Conservation (phyloP, 2,797 vertebrate species). For the Aulostomus chinensis region DNA sequence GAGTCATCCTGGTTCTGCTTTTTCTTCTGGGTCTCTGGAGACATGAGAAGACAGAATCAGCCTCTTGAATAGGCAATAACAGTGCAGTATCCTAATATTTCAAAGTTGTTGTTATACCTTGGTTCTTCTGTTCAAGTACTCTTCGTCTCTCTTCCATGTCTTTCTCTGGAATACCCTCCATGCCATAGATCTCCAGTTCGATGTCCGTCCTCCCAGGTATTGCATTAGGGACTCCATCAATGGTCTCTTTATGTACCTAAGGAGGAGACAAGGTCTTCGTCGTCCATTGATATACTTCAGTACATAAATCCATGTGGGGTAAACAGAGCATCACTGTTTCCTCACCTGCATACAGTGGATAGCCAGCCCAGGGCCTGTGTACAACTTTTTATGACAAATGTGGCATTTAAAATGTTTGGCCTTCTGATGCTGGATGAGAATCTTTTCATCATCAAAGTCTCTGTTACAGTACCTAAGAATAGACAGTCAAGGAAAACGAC, state of each 20-base stretch:
- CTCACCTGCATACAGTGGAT: slow-evolving; percentile 99
- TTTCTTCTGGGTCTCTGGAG: no score
- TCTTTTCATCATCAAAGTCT: slow-evolving; percentile 99
- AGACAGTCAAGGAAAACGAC: no score
- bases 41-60: no score
- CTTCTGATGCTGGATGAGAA: slow-evolving; percentile 99
- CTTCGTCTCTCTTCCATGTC: slow-evolving; percentile 96
- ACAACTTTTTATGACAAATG: slow-evolving; percentile 98
- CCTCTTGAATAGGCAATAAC: no score
- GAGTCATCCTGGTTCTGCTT: slow-evolving; percentile 94
- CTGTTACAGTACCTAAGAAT: slow-evolving; percentile 91
- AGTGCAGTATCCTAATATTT: no score
- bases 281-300: not conserved
- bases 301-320: no score
- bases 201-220: slow-evolving; percentile 97
- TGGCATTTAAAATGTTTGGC: slow-evolving; percentile 99
- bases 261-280: slow-evolving; percentile 16
- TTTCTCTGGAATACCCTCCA: slow-evolving; percentile 99
- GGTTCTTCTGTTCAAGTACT: slow-evolving; percentile 95
- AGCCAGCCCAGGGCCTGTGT: slow-evolving; percentile 96
- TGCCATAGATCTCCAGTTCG: slow-evolving; percentile 98
- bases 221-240: slow-evolving; percentile 97
- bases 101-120: no score
- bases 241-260: slow-evolving; percentile 98
- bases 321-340: not conserved